Evolutionary conservation across 1,140 invertebrate species (phyloP).

Genomic region (Archegozetes longisetosus): DNA sequence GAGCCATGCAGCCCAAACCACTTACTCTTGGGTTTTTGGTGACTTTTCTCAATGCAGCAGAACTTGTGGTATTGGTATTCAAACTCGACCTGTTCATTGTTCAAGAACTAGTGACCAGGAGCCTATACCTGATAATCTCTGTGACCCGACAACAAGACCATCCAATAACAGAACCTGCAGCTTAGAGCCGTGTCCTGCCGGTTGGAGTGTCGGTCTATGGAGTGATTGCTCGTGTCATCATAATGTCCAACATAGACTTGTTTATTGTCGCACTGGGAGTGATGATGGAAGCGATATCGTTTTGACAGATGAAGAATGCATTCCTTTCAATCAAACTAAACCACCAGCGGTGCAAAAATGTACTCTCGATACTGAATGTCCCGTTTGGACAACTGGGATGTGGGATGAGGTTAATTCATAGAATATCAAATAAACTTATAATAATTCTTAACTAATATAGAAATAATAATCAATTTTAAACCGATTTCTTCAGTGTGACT

Average conservation of each 20-base stretch:
- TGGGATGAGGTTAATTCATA: neutral
- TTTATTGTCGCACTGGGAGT: slow-evolving; percentile 61
- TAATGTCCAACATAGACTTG: slow-evolving; percentile 43
- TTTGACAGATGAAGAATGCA: slow-evolving; percentile 55
- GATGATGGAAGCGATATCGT: slow-evolving; percentile 42
- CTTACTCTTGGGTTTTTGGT: slow-evolving; percentile 60
- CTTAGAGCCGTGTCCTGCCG: slow-evolving; percentile 56
- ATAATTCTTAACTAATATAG: too few relatives aligned
- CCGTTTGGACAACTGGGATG: slow-evolving; percentile 43
- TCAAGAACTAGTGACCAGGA: slow-evolving; percentile 37
- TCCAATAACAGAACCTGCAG: slow-evolving; percentile 49
- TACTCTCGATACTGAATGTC: slow-evolving; percentile 56
- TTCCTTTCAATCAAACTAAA: slow-evolving; percentile 44
- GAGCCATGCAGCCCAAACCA: slow-evolving; percentile 32
- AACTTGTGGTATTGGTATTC: slow-evolving; percentile 63
- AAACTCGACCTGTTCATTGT: slow-evolving; percentile 43
- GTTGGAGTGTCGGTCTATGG: slow-evolving; percentile 67
- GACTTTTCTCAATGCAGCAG: slow-evolving; percentile 61
- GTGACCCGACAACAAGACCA: slow-evolving; percentile 53
- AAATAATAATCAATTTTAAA: too few relatives aligned
- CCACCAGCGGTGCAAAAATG: slow-evolving; percentile 51
- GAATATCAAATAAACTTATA: neutral
- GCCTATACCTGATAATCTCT: slow-evolving; percentile 51
- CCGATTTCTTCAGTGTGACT: slow-evolving; percentile 7
- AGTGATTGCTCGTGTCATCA: slow-evolving; percentile 56